Evolutionary conservation across 2,888 invertebrate genomes (phyloP).

Genomic region (Tupiocoris notatus): DNA sequence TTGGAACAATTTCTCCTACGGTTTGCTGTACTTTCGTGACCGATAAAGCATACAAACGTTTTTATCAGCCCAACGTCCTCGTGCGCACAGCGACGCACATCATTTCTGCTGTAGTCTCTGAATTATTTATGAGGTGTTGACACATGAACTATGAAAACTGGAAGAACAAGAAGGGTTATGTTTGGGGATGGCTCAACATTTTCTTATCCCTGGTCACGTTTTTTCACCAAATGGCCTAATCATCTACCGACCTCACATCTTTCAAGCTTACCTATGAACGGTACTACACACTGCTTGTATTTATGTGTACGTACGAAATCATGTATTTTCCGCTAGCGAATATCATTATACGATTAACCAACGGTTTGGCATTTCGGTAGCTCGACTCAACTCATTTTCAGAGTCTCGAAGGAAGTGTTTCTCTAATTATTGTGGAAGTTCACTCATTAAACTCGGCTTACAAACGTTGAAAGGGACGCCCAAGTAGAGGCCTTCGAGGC

Average conservation of each 20-base stretch:
- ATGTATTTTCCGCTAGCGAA: too few relatives aligned
- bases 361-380: neutral
- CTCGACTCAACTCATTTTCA: neutral
- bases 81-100: constrained; percentile 37
- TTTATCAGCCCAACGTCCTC: constrained; percentile 35
- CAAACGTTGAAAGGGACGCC: constrained; percentile 6
- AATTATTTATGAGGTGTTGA: constrained; percentile 46
- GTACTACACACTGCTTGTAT: too few relatives aligned
- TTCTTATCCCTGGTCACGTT: neutral
- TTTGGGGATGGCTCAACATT: neutral
- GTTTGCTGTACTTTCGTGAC: too few relatives aligned
- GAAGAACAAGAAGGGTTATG: neutral
- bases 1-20: too few relatives aligned
- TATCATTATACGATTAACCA: too few relatives aligned
- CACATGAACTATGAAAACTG: neutral
- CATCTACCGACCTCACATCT: neutral
- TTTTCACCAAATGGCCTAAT: neutral
- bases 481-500: neutral
- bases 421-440: constrained; percentile 22
- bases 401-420: neutral
- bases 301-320: too few relatives aligned
- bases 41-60: constrained; percentile 40
- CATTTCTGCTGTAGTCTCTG: constrained; percentile 46
- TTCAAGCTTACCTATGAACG: neutral
- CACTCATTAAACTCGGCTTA: constrained; percentile 32